Evolutionary conservation across 1,140 invertebrate species (phyloP).

Genomic region (Trypoxylus dichotomus): DNA sequence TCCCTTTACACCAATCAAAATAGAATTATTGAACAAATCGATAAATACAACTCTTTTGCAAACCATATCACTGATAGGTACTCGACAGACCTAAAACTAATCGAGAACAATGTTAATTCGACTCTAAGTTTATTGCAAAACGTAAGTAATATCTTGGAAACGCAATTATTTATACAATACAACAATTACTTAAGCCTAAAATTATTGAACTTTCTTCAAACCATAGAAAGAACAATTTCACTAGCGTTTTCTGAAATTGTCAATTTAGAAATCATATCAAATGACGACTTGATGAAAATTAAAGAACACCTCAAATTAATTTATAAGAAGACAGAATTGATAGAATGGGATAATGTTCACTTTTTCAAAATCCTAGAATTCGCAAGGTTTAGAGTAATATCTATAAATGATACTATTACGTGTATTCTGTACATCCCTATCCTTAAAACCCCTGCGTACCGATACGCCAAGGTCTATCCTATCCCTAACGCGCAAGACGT

Average conservation of each 20-base stretch:
- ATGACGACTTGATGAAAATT: not conserved
- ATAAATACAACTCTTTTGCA: not conserved
- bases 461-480: not conserved
- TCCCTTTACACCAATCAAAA: not conserved
- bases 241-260: not conserved
- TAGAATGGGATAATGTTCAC: not conserved
- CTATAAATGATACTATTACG: conserved; percentile 22
- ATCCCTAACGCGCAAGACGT: not conserved
- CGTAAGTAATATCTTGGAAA: not conserved
- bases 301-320: not conserved
- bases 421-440: conserved; percentile 26
- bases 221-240: not conserved
- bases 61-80: not conserved
- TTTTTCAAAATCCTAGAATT: not conserved
- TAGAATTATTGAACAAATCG: not conserved
- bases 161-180: not conserved
- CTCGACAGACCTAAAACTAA: not conserved
- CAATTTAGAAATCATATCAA: not conserved
- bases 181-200: not conserved
- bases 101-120: not conserved
- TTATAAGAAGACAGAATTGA: not conserved
- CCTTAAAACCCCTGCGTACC: not conserved
- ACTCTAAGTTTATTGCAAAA: not conserved
- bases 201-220: not conserved
- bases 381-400: conserved; percentile 27